Base-by-base conservation (phyloP, 2,113 vertebrate genomes). In the Cnemophilus loriae region DNA sequence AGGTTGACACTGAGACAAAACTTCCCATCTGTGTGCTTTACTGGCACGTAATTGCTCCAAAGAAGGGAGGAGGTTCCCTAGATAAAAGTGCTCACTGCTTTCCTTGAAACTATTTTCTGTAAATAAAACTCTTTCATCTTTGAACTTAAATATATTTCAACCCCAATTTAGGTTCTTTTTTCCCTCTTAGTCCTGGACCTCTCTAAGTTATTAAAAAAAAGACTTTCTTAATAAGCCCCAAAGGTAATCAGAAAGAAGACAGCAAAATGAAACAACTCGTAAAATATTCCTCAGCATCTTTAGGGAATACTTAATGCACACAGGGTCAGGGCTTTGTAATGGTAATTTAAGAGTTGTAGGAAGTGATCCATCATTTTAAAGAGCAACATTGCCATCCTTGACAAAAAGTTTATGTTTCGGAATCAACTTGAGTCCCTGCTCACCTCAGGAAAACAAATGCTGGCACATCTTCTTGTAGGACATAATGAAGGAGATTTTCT, bases 311-410 rank as follows among this genome's bases (percentile, higher is more conserved):
- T 96, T 98, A 98, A 98, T 98, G 97, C 95, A 97, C 96, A 96
- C 95, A 97, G 97, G 97, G 97, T 98, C 98, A 98, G 97, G 97
- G 96, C 98, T 98, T 98, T 98, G 98, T 98, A 98, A 98, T 98
- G 98, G 97, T 98, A 98, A 99, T 98, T 98, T 98, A 97, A 97
- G 97, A 97, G 96, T 97, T 97, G 96, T 97, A 98, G 97, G 97
- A 98, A 98, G 97, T 97, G 97, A 98, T 98, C 96, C 97, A 97
- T 98, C 97, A 98, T 97, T 98, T 98, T 98, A 97, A 98, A 98
- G 96, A 97, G 94, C 97, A 97, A 87, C 96, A 76, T 97, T 96
- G 90, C 96, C 97, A 91, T 98, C 95, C 97, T 95, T 95, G 95
- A 95, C 95, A 97, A 97, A 96, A 97, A 97, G 97, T 98, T 98